Conservation (phyloP, 2,888 invertebrate species). For the Aplocera efformata region DNA sequence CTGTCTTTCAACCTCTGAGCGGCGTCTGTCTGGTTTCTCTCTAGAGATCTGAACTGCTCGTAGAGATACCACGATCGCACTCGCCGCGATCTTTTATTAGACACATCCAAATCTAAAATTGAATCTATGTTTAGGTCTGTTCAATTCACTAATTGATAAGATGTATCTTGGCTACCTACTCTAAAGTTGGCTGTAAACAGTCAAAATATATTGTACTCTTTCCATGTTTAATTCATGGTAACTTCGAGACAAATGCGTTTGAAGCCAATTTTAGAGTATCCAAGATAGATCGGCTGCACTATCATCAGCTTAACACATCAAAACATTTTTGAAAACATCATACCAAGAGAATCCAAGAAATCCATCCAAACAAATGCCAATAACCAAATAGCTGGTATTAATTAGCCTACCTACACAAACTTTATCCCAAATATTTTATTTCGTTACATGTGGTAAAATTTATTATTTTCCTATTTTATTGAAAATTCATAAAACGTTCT, state of each 20-base stretch:
- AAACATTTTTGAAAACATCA: conserved; percentile 14
- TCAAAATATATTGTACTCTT: too few species aligned
- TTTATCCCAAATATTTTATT: conserved; percentile 31
- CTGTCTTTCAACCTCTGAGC: conserved; percentile 53
- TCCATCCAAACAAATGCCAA: conserved; percentile 47
- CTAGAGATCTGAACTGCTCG: conserved; percentile 67
- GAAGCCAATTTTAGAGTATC: too few species aligned
- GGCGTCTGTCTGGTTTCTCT: conserved; percentile 60
- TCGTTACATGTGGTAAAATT: conserved; percentile 34
- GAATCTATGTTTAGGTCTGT: background rate
- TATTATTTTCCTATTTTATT: conserved; percentile 27
- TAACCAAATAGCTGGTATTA: conserved; percentile 4
- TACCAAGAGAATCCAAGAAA: conserved; percentile 61
- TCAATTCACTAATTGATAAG: too few species aligned
- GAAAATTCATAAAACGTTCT: conserved; percentile 9
- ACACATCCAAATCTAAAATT: conserved; percentile 51
- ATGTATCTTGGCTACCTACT: too few species aligned
- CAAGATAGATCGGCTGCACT: too few species aligned
- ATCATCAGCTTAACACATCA: too few species aligned
- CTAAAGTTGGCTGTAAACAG: too few species aligned
- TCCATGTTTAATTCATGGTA: too few species aligned
- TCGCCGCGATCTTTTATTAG: conserved; percentile 53
- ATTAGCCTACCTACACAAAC: background rate
- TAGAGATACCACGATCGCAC: conserved; percentile 72
- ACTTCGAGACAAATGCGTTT: too few species aligned